Evolutionary conservation across 2,113 vertebrate species (phyloP), one percentile per base, ranked within the genome.

Genomic region (human): DNA sequence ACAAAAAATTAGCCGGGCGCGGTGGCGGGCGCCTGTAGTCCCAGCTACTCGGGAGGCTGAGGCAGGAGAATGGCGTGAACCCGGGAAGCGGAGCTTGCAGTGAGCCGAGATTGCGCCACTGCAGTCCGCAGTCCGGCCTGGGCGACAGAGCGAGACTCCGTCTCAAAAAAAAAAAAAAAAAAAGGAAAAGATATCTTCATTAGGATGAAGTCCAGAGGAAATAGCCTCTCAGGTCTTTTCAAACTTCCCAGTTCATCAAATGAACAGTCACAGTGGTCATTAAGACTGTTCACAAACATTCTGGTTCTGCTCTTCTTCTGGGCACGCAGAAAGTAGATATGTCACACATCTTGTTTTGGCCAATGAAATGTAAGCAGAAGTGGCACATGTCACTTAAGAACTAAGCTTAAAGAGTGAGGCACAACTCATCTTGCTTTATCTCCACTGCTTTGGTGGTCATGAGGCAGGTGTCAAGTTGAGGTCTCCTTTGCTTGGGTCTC

Each of bases 361-460:
- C 30, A 45, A 4, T 30, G 35, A 76, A 38, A 55, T 16, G 9
- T 43, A 72, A 88, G 8, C 35, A 43, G 20, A 25, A 38, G n/a
- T 35, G 12, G 16, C 5, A 0, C 12, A 3, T 40, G 17, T 38
- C 10, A 55, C 45, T 25, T 48, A 73, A 8, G 43, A 45, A 22
- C 57, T 86, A 25, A 59, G 45, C 1, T 3, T 82, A 43, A 50
- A 30, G 6, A 43, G 10, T 9, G 11, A 48, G 43, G 2, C 1
- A 30, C 10, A 5, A 16, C 3, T 59, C 6, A 16, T 48, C 23
- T 73, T 0, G 1, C 32, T 23, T 52, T 3, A 0, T 16, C 45
- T 25, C 22, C 30, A 11, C 17, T 16, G 2, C 38, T 40, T 40
- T 1, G 7, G 16, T 13, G 68, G 38, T 38, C 22, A 2, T 27